A percentile compares a stretch with the other conserved stretches of the same genome.
phyloP scores from a whole-genome alignment of 2,797 vertebrate species.

The Martes flavigula region DNA sequence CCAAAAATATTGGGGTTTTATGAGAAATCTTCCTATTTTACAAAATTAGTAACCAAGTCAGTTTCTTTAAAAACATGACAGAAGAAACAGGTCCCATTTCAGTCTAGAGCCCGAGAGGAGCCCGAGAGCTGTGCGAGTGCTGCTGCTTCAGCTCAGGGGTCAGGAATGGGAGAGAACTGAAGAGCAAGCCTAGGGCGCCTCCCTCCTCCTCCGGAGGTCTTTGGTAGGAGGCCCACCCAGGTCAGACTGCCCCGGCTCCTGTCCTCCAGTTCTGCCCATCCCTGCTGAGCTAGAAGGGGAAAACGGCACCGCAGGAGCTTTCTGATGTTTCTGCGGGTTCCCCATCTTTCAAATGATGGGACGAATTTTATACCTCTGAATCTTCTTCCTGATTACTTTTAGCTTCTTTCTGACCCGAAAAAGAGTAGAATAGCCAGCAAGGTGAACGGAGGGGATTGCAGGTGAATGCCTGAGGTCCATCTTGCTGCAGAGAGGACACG shows the following conservation, averaged over 20 bases:
- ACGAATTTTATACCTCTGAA: not conserved
- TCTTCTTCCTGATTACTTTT: not conserved
- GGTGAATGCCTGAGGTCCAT: not conserved
- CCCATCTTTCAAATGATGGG: not conserved
- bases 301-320: not conserved
- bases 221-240: not conserved
- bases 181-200: not conserved
- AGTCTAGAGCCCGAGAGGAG: not conserved
- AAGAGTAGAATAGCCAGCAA: not conserved
- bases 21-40: not conserved
- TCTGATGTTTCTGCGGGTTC: not conserved
- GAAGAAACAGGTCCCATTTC: not conserved
- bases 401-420: not conserved
- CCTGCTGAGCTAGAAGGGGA: not conserved
- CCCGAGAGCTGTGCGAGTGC: not conserved
- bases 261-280: no score
- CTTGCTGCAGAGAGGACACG: not conserved
- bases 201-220: not conserved
- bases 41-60: not conserved
- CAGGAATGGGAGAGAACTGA: accelerated
- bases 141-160: not conserved
- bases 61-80: not conserved
- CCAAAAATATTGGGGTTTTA: not conserved
- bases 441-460: not conserved
- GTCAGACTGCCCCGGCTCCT: not conserved